phyloP scores from a whole-genome alignment of 23 tunicate species.

The Ascidia mentula region DNA sequence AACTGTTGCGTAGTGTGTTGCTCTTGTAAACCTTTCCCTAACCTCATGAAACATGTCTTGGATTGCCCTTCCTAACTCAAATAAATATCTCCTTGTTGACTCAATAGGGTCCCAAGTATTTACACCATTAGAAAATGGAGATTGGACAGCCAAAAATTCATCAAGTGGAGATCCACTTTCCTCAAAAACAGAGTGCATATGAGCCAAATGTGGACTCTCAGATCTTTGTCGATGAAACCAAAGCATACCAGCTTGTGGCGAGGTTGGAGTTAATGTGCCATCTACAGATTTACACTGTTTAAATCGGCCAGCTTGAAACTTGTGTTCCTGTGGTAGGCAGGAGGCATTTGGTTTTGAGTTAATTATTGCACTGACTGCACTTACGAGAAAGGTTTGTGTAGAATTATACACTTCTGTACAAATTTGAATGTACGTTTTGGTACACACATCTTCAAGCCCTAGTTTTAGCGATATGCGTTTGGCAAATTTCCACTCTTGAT shows the following conservation, averaged over 20 bases:
- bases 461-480: conserved; percentile 31
- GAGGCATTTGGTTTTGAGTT: not conserved
- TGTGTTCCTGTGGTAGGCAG: not conserved
- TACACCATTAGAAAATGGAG: not conserved
- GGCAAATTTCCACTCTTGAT: conserved; percentile 64
- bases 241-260: conserved; percentile 66
- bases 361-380: conserved; percentile 47
- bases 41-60: conserved; percentile 85
- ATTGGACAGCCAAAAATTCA: not conserved
- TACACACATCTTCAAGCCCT: conserved; percentile 24
- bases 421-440: conserved; percentile 49
- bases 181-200: conserved; percentile 27
- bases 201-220: conserved; percentile 76
- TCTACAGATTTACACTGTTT: not conserved
- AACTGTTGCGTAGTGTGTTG: conserved; percentile 36
- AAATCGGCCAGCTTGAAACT: not conserved
- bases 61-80: conserved; percentile 80
- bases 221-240: conserved; percentile 93
- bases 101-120: not conserved
- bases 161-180: not conserved
- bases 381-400: conserved; percentile 56
- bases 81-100: conserved; percentile 68
- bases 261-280: not conserved
- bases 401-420: conserved; percentile 63
- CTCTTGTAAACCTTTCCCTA: conserved; percentile 57